phyloP scores from a whole-genome alignment of 2,113 vertebrate genomes.

The Sigmodon hispidus region DNA sequence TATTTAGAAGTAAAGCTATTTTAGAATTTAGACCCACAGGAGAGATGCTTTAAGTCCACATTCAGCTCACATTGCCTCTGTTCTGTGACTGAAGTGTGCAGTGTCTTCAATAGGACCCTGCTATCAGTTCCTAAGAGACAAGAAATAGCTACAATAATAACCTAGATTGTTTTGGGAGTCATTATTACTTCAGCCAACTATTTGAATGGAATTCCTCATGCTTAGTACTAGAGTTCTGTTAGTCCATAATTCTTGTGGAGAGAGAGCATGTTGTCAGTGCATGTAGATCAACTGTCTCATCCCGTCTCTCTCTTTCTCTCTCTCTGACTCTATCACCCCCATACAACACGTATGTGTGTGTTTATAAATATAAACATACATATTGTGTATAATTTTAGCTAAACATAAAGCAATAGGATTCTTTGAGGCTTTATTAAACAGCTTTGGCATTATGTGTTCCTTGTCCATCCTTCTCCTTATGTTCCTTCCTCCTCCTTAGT shows the following conservation, averaged over 20 bases:
- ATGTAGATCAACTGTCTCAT: background rate
- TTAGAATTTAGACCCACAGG: background rate
- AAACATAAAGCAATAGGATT: background rate
- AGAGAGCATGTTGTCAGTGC: background rate
- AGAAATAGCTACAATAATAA: background rate
- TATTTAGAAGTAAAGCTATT: constrained; percentile 14
- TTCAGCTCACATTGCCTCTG: background rate
- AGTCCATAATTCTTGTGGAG: background rate
- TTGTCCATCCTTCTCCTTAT: background rate
- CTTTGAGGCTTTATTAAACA: background rate
- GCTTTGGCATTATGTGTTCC: background rate
- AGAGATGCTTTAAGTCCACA: background rate
- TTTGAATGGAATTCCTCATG: background rate
- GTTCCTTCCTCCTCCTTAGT: background rate
- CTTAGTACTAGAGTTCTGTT: background rate
- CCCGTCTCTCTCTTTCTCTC: background rate
- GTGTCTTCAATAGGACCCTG: background rate
- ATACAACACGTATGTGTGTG: background rate
- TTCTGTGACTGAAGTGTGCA: background rate
- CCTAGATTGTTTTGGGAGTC: background rate
- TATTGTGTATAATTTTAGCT: background rate
- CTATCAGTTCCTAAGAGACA: background rate
- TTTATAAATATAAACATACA: background rate
- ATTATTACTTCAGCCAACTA: background rate
- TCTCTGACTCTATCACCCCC: background rate